Percentiles rank a stretch among this genome's conserved stretches.
phyloP scores from a whole-genome alignment of 2,797 vertebrate species.

The Lagocephalus sceleratus region DNA sequence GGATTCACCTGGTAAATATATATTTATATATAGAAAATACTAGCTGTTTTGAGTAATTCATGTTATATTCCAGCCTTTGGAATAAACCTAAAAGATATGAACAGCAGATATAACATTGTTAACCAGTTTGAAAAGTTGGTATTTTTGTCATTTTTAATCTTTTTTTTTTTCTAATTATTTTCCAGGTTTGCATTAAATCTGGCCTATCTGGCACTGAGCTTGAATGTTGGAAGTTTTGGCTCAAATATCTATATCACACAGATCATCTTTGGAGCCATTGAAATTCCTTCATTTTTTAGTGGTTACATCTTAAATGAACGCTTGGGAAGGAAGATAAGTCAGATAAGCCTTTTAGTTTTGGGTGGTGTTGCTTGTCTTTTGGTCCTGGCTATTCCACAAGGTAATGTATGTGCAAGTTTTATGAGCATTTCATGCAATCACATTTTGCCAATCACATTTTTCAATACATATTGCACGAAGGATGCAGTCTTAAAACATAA shows the following conservation, averaged over 20 bases:
- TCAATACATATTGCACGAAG: too few relatives aligned
- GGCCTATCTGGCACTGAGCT: slow-evolving; percentile 78
- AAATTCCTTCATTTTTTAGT: slow-evolving; percentile 69
- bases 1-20: background rate
- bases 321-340: slow-evolving; percentile 74
- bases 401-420: slow-evolving; percentile 48
- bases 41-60: too few relatives aligned
- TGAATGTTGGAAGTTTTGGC: slow-evolving; percentile 71
- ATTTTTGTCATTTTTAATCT: too few relatives aligned
- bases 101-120: too few relatives aligned
- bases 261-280: slow-evolving; percentile 78
- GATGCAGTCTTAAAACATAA: too few relatives aligned
- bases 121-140: too few relatives aligned
- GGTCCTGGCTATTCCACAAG: slow-evolving; percentile 72
- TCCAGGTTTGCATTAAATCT: slow-evolving; percentile 80
- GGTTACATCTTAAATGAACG: slow-evolving; percentile 67
- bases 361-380: slow-evolving; percentile 72
- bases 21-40: background rate
- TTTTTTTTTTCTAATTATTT: background rate
- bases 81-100: too few relatives aligned
- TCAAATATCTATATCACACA: slow-evolving; percentile 78
- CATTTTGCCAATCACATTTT: too few relatives aligned
- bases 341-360: slow-evolving; percentile 60
- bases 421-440: too few relatives aligned
- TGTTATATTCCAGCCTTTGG: too few relatives aligned